Evolutionary conservation across 2,888 invertebrate genomes (phyloP).

Genomic region (Trichogramma evanescens): DNA sequence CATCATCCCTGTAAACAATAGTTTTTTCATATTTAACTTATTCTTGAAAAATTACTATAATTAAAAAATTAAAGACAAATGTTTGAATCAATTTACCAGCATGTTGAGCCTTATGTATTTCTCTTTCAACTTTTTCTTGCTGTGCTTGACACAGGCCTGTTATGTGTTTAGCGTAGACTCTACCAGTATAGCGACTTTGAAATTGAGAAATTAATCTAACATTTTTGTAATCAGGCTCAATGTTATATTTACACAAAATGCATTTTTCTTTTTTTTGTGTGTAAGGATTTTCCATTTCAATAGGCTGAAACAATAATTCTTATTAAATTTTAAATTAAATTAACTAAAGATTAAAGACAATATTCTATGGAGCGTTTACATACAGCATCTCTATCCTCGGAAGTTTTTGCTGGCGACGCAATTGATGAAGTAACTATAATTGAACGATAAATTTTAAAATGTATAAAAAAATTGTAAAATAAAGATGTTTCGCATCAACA

Average conservation of each 20-base stretch:
- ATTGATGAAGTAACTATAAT: neutral
- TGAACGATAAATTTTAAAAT: neutral
- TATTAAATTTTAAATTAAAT: neutral
- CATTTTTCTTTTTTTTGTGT: constrained; percentile 66
- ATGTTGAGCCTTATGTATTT: constrained; percentile 68
- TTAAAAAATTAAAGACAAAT: neutral
- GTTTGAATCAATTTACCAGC: constrained; percentile 50
- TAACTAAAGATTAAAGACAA: neutral
- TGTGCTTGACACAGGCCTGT: constrained; percentile 85
- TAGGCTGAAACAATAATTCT: constrained; percentile 29
- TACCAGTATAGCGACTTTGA: constrained; percentile 89
- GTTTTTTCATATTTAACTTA: neutral
- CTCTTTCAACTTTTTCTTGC: constrained; percentile 66
- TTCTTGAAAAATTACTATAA: neutral
- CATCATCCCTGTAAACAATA: constrained; percentile 61
- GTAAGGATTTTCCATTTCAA: constrained; percentile 62
- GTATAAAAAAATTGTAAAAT: neutral
- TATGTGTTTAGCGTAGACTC: constrained; percentile 84
- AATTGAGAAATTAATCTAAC: constrained; percentile 87
- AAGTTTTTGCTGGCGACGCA: neutral
- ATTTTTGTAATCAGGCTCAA: constrained; percentile 88
- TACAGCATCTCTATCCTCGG: constrained; percentile 11
- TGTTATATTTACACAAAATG: constrained; percentile 73
- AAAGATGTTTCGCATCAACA: too few relatives aligned
- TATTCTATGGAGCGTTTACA: neutral